Evolutionary conservation across 2,888 invertebrate genomes (phyloP).

Genomic region (Drosophila atripex): DNA sequence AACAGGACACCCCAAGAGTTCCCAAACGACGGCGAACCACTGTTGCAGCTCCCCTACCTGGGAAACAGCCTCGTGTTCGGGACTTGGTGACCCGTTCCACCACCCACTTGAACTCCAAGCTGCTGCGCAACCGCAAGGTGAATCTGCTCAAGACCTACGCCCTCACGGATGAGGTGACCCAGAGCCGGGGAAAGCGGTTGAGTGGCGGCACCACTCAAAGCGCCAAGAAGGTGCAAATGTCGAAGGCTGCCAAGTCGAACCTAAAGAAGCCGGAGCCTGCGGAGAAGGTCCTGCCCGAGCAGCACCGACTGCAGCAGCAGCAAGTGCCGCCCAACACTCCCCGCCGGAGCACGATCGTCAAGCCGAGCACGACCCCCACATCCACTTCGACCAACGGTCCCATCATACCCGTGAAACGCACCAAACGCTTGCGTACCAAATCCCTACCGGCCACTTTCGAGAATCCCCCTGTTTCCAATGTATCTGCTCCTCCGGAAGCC

Average conservation of each 20-base stretch:
- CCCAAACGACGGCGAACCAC: conserved; percentile 51
- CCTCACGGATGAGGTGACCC: conserved; percentile 41
- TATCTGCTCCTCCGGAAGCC: background rate
- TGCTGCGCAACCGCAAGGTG: conserved; percentile 76
- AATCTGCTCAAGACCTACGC: conserved; percentile 66
- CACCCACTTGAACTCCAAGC: conserved; percentile 67
- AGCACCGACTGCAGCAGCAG: conserved; percentile 27
- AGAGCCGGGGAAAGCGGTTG: conserved; percentile 47
- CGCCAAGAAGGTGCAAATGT: conserved; percentile 17
- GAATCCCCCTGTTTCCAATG: background rate
- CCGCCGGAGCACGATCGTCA: background rate
- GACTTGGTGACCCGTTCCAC: conserved; percentile 70
- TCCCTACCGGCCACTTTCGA: conserved; percentile 14
- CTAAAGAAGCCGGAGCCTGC: conserved; percentile 19
- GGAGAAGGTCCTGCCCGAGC: conserved; percentile 12
- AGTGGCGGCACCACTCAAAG: conserved; percentile 45
- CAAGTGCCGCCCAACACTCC: conserved; percentile 17
- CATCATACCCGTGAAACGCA: conserved; percentile 2
- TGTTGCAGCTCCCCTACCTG: background rate
- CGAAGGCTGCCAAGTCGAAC: conserved; percentile 15
- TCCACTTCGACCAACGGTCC: conserved; percentile 5
- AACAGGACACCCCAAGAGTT: background rate
- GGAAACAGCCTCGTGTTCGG: conserved; percentile 28
- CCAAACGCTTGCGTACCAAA: conserved; percentile 11
- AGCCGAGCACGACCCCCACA: background rate